These are phyloP conservation scores for Kryptolebias ocellatus DNA, from an alignment of 2,797 vertebrate genomes.

Conservation along the genomic window DNA sequence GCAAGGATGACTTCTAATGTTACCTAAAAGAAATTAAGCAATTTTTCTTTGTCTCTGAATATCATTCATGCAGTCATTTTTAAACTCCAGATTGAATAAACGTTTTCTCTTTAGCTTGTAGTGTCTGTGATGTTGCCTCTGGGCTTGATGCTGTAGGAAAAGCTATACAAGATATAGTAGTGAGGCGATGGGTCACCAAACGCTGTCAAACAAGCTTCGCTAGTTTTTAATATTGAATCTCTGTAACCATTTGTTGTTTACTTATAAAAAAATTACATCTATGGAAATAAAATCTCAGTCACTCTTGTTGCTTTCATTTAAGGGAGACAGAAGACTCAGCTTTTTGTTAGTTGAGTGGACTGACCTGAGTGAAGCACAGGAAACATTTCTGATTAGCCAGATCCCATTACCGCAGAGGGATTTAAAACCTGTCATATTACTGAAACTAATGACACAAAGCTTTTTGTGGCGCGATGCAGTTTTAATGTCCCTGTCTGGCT, in stretches of 20 bases:
- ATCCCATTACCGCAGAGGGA: constrained; percentile 26
- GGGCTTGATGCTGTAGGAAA: neutral
- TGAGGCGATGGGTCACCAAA: neutral
- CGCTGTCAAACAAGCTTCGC: neutral
- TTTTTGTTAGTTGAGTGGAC: constrained; percentile 1
- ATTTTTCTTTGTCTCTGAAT: neutral
- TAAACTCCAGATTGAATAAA: neutral
- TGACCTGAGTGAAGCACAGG: constrained; percentile 2
- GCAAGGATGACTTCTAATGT: neutral
- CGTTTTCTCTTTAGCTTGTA: neutral
- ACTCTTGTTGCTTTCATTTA: neutral
- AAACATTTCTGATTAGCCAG: constrained; percentile 22
- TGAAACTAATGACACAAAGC: constrained; percentile 36
- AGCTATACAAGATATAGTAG: neutral
- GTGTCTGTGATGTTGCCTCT: neutral
- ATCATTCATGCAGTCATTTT: neutral
- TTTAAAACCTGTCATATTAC: constrained; percentile 35
- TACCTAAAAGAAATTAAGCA: neutral
- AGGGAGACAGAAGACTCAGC: neutral
- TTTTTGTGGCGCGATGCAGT: constrained; percentile 16
- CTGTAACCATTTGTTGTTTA: neutral
- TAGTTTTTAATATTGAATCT: neutral
- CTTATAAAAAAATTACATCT: neutral
- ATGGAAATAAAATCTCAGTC: neutral
- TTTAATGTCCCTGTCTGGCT: constrained; percentile 25